Conservation (phyloP, 2,888 invertebrate genomes). For the Euzetes globulus region DNA sequence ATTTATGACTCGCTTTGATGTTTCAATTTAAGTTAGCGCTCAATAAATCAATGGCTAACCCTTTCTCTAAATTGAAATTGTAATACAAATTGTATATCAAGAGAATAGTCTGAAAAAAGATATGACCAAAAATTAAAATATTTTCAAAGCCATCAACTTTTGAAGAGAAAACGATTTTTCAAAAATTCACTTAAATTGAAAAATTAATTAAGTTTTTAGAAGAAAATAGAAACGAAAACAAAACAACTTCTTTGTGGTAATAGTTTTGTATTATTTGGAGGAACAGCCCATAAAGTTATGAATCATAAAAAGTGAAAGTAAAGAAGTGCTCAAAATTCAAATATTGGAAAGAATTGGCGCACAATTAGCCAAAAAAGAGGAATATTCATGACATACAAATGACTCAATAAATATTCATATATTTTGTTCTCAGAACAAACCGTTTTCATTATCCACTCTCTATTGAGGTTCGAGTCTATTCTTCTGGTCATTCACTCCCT, state of each 20-base stretch:
- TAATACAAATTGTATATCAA: too few relatives aligned
- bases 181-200: constrained; percentile 10
- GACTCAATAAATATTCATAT: constrained; percentile 28
- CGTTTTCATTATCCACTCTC: constrained; percentile 1
- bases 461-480: background rate
- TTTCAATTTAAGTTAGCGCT: background rate
- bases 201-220: constrained; percentile 1
- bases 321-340: constrained; percentile 15
- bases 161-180: background rate
- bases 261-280: background rate
- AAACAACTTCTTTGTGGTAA: constrained; percentile 12
- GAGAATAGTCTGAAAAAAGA: too few relatives aligned
- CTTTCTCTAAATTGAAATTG: background rate
- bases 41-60: constrained; percentile 5
- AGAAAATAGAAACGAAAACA: background rate
- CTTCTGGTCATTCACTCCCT: background rate
- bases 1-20: background rate
- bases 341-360: background rate
- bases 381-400: constrained; percentile 20
- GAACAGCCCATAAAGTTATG: background rate
- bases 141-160: too few relatives aligned
- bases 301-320: constrained; percentile 19
- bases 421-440: background rate
- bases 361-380: constrained; percentile 5
- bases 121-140: too few relatives aligned